Percentiles rank a stretch among this genome's conserved stretches.
Conservation (phyloP, 2,888 invertebrate species). For the Blera fallax region DNA sequence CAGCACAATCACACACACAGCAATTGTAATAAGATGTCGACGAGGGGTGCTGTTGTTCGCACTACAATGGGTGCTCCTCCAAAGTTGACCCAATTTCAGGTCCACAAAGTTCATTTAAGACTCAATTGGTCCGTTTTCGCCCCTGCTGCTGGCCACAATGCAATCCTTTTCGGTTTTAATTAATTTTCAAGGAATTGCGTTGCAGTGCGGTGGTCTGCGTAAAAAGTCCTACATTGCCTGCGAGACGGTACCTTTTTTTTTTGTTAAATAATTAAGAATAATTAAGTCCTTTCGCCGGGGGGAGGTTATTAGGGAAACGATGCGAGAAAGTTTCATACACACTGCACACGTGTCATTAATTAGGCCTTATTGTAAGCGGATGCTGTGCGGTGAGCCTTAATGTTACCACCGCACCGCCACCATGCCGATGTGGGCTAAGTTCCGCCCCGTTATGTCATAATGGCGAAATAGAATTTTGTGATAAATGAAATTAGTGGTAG, state of each 20-base stretch:
- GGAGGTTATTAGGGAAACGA: slow-evolving; percentile 16
- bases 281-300: slow-evolving; percentile 21
- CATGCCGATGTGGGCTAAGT: not conserved
- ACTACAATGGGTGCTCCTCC: slow-evolving; percentile 43
- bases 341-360: slow-evolving; percentile 51
- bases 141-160: slow-evolving; percentile 21
- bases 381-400: slow-evolving; percentile 19
- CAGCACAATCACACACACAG: slow-evolving; percentile 16
- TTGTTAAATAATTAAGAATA: too few relatives aligned
- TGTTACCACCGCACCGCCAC: not conserved
- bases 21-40: slow-evolving; percentile 52
- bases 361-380: slow-evolving; percentile 29
- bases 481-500: slow-evolving; percentile 58
- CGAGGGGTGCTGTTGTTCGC: slow-evolving; percentile 32
- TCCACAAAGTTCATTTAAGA: slow-evolving; percentile 15
- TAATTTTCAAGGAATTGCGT: slow-evolving; percentile 48
- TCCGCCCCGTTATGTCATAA: not conserved
- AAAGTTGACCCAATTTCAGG: slow-evolving; percentile 49
- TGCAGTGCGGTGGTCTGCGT: slow-evolving; percentile 23
- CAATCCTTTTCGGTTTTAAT: slow-evolving; percentile 49
- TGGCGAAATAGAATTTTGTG: slow-evolving; percentile 21
- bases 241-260: slow-evolving; percentile 25
- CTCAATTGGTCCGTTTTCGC: slow-evolving; percentile 22
- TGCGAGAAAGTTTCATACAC: slow-evolving; percentile 26
- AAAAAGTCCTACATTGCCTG: slow-evolving; percentile 7